Conservation (phyloP, 2,113 vertebrate species). For the Grammomys surdaster region DNA sequence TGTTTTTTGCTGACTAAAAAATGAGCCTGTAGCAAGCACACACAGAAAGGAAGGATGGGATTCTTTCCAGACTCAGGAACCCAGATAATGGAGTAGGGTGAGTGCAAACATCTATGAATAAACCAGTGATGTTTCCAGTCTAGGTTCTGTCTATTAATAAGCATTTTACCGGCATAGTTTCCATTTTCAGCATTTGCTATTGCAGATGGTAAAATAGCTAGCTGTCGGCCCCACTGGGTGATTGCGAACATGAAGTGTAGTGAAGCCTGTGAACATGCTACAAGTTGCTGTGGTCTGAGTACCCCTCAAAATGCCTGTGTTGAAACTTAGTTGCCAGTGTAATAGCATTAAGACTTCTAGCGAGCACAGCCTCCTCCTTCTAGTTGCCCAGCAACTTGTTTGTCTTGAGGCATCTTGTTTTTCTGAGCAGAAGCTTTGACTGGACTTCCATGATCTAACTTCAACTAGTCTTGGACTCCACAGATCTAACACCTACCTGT, state of each 20-base stretch:
- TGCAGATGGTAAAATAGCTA: background rate
- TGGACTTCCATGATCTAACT: background rate
- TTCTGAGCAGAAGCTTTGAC: background rate
- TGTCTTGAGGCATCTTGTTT: background rate
- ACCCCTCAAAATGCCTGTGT: background rate
- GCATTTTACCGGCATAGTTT: background rate
- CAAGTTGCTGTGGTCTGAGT: background rate
- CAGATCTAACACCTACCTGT: background rate
- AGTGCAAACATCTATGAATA: background rate
- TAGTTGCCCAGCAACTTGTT: background rate
- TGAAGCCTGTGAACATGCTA: background rate
- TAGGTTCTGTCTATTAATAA: background rate
- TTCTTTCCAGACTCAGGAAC: background rate
- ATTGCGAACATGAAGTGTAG: background rate
- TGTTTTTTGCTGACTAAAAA: conserved; percentile 25
- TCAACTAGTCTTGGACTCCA: background rate
- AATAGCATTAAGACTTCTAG: background rate
- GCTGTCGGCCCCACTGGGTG: background rate
- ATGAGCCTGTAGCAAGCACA: background rate
- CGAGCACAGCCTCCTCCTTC: background rate
- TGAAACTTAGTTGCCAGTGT: background rate
- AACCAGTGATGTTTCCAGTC: background rate
- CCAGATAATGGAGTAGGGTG: background rate
- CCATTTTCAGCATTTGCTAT: conserved; percentile 15
- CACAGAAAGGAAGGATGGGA: background rate